These are phyloP conservation scores for Daboia siamensis DNA, from an alignment of 2,113 vertebrate species.

Conservation along the genomic window DNA sequence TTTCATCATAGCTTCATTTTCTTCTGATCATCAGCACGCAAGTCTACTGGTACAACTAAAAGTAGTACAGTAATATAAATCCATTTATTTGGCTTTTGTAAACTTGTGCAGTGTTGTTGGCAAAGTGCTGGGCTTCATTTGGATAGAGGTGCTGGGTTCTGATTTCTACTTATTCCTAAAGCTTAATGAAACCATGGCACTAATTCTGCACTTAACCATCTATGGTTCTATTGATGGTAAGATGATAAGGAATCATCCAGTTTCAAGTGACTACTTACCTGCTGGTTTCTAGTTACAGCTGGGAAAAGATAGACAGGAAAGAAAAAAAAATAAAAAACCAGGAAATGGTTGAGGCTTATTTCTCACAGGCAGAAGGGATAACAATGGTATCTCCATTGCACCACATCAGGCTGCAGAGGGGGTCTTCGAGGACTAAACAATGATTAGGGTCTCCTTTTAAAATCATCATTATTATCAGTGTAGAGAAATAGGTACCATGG, in stretches of 20 bases:
- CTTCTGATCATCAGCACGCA: not conserved
- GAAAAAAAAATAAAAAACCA: not conserved
- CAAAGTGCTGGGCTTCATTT: not conserved
- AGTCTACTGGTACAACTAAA: not conserved
- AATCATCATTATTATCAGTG: not conserved
- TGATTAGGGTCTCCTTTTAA: not conserved
- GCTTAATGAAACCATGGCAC: not conserved
- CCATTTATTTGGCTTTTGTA: not conserved
- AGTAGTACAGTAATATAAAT: not conserved
- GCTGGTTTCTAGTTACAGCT: not conserved
- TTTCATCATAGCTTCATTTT: not conserved
- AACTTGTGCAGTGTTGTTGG: not conserved
- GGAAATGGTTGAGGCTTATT: not conserved
- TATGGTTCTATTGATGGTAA: not conserved
- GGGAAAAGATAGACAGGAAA: not conserved
- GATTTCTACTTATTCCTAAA: not conserved
- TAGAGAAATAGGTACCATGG: not conserved
- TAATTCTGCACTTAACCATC: not conserved
- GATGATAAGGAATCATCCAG: not conserved
- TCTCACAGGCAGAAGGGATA: not conserved
- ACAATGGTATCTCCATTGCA: not conserved
- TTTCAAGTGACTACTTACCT: not conserved
- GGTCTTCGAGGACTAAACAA: not conserved
- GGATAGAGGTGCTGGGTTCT: not conserved
- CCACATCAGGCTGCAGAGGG: not conserved